Conservation (phyloP, 2,888 invertebrate genomes). For the Scrobipalpa atriplicella region DNA sequence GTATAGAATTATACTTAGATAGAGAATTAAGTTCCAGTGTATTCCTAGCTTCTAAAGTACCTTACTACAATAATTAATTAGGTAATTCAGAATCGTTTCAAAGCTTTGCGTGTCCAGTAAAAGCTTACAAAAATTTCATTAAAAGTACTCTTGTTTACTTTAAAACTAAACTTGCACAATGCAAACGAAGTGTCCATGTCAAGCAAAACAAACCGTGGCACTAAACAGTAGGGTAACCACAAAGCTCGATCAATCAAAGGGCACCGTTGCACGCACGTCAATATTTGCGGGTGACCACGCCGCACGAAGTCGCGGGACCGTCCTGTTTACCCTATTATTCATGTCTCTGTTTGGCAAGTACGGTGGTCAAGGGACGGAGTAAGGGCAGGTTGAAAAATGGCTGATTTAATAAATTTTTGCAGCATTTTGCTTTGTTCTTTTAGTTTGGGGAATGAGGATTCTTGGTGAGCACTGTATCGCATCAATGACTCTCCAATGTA, state of each 20-base stretch:
- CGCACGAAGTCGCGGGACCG: constrained; percentile 60
- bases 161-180: neutral
- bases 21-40: no score
- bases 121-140: neutral
- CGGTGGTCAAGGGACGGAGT: constrained; percentile 37
- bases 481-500: no score
- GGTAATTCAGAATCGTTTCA: neutral
- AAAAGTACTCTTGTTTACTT: neutral
- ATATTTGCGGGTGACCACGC: constrained; percentile 68
- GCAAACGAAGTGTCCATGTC: neutral
- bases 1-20: no score
- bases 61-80: no score
- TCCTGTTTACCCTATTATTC: constrained; percentile 75
- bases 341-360: constrained; percentile 66
- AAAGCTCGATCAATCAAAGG: constrained; percentile 77
- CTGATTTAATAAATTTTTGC: neutral
- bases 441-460: no score
- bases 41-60: no score
- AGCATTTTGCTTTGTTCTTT: neutral
- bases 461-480: no score
- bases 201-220: constrained; percentile 19
- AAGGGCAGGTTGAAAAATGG: constrained; percentile 18
- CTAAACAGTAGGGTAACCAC: constrained; percentile 43
- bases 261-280: constrained; percentile 66
- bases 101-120: neutral